Percentiles rank a stretch among this genome's conserved stretches.
These are phyloP conservation scores for Drosophila eohydei DNA, from an alignment of 2,888 invertebrate species.

Conservation along the genomic window DNA sequence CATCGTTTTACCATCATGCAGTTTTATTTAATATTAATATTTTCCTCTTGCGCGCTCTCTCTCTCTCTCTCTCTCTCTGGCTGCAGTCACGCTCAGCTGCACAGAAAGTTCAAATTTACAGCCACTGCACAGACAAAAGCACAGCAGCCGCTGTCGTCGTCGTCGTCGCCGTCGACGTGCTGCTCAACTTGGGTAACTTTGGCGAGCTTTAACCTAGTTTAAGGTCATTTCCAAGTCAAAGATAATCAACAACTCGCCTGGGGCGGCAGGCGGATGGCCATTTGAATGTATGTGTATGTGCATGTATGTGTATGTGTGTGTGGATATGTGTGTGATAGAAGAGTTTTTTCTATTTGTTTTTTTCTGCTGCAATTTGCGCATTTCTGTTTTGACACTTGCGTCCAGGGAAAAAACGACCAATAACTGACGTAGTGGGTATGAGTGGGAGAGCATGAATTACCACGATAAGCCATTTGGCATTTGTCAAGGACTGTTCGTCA, in stretches of 20 bases:
- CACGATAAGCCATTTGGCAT: conserved; percentile 41
- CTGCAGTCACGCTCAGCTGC: conserved; percentile 63
- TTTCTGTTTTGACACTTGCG: conserved; percentile 45
- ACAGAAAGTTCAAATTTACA: conserved; percentile 71
- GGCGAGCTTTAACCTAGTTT: conserved; percentile 83
- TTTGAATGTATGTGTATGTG: background rate
- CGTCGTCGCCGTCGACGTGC: background rate
- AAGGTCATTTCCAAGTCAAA: conserved; percentile 82
- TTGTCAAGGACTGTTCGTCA: conserved; percentile 61
- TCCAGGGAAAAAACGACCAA: conserved; percentile 27
- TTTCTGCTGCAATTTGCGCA: conserved; percentile 26
- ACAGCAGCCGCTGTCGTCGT: conserved; percentile 18
- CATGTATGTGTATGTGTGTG: conserved; percentile 7
- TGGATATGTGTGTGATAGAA: conserved; percentile 20
- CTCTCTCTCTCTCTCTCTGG: conserved; percentile 1
- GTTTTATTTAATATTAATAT: conserved; percentile 26
- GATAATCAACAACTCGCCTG: conserved; percentile 60
- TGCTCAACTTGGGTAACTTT: conserved; percentile 57
- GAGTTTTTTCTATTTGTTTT: conserved; percentile 19
- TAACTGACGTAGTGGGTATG: background rate
- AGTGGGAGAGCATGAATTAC: conserved; percentile 18
- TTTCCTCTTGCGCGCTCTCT: conserved; percentile 29
- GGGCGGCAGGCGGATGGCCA: conserved; percentile 7
- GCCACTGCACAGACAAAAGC: conserved; percentile 42
- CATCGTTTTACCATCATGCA: conserved; percentile 26